Evolutionary conservation across 2,888 invertebrate species (phyloP).

Genomic region (Hedya salicella): DNA sequence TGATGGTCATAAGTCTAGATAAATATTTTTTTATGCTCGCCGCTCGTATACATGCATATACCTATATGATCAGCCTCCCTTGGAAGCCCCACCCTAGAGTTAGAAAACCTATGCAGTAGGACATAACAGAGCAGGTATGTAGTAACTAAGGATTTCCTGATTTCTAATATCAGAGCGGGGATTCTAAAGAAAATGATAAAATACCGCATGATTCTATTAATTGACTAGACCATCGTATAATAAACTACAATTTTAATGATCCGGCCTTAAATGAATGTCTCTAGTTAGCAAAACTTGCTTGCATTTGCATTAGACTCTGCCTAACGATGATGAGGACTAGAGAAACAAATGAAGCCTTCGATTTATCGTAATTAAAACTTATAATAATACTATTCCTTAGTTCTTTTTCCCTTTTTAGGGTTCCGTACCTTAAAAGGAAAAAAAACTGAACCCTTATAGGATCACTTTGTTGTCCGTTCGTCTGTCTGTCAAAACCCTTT

Average conservation of each 20-base stretch:
- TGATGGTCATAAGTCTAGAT: too few species aligned
- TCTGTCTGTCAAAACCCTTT: too few species aligned
- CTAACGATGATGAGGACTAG: conserved; percentile 2
- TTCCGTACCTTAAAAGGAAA: too few species aligned
- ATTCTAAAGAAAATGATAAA: conserved; percentile 27
- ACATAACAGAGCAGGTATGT: neutral
- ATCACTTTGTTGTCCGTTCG: too few species aligned
- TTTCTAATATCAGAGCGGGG: conserved; percentile 11
- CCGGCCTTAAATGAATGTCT: conserved; percentile 4
- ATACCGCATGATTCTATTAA: conserved; percentile 29
- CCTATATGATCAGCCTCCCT: too few species aligned
- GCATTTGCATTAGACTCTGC: conserved; percentile 30
- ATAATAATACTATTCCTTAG: too few species aligned
- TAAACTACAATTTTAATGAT: conserved; percentile 40
- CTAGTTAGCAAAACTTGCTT: conserved; percentile 32
- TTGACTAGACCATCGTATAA: conserved; percentile 28
- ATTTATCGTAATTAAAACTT: neutral
- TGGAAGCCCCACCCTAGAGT: too few species aligned
- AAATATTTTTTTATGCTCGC: too few species aligned
- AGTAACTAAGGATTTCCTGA: neutral
- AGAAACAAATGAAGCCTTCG: neutral
- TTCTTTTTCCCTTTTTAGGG: too few species aligned
- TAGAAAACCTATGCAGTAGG: too few species aligned
- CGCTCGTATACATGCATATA: too few species aligned
- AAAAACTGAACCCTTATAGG: too few species aligned